Evolutionary conservation across 2,797 vertebrate genomes (phyloP), one percentile per base, ranked within the genome.

Genomic region (Cyprinodon diabolis): DNA sequence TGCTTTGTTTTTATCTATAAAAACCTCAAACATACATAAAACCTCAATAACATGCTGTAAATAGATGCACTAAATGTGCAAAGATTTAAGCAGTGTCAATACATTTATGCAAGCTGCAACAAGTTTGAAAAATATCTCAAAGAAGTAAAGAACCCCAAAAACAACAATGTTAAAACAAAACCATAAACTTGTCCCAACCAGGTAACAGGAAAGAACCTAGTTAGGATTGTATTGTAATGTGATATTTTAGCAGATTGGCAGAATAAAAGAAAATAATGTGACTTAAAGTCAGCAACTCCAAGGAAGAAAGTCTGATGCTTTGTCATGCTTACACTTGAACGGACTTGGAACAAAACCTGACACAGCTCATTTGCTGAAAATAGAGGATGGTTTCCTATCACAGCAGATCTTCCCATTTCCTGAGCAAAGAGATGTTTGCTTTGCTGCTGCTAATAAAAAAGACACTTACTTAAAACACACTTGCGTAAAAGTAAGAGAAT

Each of bases 331-430:
- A 8, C 3, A 21, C 23, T 54, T 54, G 19, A 72, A 63, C 52
- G n/a, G 48, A 65, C 30, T 45, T 4, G 37, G 45, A 48, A 71
- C 21, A 62, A 71, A 60, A 60, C 15, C 11, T 35, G 47, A 71
- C 48, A 71, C 56, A 62, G 47, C 30, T 52, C 58, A 63, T 71
- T 63, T 71, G 60, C 47, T 65, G 30, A 43, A 65, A 72, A 65
- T 51, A 37, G 35, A 40, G 37, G 2, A 23, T 49, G 63, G 17
- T n/a, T 65, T 65, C n/a, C 68, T 54, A 54, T 3, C 49, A 60
- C n/a, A 25, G 58, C 21, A 58, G 62, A 23, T 12, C 60, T 66
- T 30, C 65, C 40, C 3, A 23, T 66, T 45, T n/a, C n/a, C 40
- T 47, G 45, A 66, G 66, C 21, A 2, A 23, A 13, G 49, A 73